Base-by-base conservation (phyloP, 2,888 invertebrate genomes). In the Ophion ventricosus region DNA sequence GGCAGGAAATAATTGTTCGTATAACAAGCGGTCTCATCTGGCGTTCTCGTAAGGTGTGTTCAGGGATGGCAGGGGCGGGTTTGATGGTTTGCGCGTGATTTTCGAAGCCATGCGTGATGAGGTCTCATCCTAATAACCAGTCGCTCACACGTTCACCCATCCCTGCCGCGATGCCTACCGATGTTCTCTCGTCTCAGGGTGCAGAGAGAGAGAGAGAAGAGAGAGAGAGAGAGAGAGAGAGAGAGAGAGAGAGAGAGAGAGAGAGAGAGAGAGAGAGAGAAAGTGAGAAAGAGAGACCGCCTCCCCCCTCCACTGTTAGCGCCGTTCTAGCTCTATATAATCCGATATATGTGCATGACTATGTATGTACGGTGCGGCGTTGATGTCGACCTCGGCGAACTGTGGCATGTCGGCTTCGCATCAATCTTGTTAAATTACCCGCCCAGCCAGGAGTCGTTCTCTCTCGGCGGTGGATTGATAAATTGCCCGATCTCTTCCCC, bases 381-480 rank as follows among this genome's bases (percentile, higher is more conserved):
- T 79, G 84, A 69, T 72, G 57, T 69, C 82, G 83, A 82, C 83
- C 81, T 87, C 87, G 81, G 87, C 87, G 89, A 91, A 91, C 91
- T 90, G 91, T 92, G 92, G 91, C 92, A 91, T 92, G 92, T 92
- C 92, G 92, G 91, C 90, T 90, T 90, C 90, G 88, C 92, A 92
- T 92, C 92, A 92, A 92, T 92, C 92, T 92, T 92, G 91, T 92
- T 92, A 92, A 92, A 92, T 92, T 92, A 92, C 92, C 92, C 91
- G 90, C 91, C 92, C 89, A 90, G 91, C 90, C 90, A 91, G 90
- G 86, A 92, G 92, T 92, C 89, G 84, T 82, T 86, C 84, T 86
- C 86, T 85, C 86, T 86, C 88, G 84, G 87, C 89, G 86, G 89
- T 88, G 90, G 92, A 92, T 92, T 92, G 92, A 92, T 92, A 92